Percentiles rank a stretch among this genome's conserved stretches.
Conservation (phyloP, 2,888 invertebrate genomes). For the Lasioglossum figueresi region DNA sequence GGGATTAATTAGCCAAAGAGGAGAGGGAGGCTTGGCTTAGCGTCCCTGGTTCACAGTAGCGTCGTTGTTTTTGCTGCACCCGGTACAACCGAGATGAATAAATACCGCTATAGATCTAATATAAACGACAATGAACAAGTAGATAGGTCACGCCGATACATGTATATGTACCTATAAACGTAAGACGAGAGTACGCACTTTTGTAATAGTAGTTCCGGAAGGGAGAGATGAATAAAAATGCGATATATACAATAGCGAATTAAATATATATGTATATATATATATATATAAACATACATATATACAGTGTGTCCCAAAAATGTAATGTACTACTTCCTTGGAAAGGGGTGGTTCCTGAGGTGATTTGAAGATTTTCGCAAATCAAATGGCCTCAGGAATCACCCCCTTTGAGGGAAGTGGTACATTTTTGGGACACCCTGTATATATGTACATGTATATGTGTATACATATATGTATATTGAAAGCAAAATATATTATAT, state of each 20-base stretch:
- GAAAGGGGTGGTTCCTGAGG: too few relatives aligned
- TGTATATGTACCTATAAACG: constrained; percentile 68
- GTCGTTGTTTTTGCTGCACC: constrained; percentile 18
- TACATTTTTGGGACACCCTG: too few relatives aligned
- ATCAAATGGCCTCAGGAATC: too few relatives aligned
- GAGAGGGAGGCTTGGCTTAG: neutral
- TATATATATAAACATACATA: neutral
- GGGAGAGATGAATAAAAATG: constrained; percentile 42
- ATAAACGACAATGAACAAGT: constrained; percentile 74
- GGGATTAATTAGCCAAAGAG: neutral
- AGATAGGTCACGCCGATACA: constrained; percentile 72
- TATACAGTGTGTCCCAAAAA: neutral
- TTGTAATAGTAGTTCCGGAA: constrained; percentile 76
- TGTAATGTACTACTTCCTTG: too few relatives aligned
- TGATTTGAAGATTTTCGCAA: too few relatives aligned
- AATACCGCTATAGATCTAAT: constrained; percentile 64
- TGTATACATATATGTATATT: neutral
- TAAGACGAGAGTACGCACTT: constrained; percentile 73
- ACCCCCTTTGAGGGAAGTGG: too few relatives aligned
- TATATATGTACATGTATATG: neutral
- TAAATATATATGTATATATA: constrained; percentile 33
- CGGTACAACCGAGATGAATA: constrained; percentile 45
- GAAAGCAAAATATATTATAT: constrained; percentile 5
- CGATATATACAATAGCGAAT: constrained; percentile 46
- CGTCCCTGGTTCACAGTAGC: neutral